phyloP scores from a whole-genome alignment of 1,140 invertebrate genomes.

The Euwallacea similis region DNA sequence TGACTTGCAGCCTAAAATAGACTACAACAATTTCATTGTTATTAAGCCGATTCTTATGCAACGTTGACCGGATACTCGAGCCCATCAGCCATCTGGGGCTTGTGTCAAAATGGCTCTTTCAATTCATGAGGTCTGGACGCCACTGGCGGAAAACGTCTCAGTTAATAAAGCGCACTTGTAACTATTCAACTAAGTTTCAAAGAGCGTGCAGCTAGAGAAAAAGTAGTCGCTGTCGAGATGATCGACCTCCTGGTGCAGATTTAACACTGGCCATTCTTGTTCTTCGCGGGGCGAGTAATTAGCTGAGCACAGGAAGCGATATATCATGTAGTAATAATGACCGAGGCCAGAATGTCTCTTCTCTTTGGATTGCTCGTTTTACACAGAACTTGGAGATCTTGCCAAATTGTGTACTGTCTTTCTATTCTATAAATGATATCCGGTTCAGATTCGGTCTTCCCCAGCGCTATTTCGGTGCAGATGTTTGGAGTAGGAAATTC shows the following conservation, averaged over 20 bases:
- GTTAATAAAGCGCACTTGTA: constrained; percentile 4
- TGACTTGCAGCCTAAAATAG: constrained; percentile 24
- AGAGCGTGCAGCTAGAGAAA: constrained; percentile 31
- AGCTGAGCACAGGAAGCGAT: constrained; percentile 54
- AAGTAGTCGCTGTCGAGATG: constrained; percentile 41
- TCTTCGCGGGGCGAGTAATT: constrained; percentile 52
- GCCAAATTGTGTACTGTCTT: constrained; percentile 28
- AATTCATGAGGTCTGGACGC: not conserved
- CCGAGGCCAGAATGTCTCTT: constrained; percentile 52
- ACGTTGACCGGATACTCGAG: not conserved
- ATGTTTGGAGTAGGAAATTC: no score
- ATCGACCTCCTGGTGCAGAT: constrained; percentile 42
- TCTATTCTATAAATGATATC: constrained; percentile 36
- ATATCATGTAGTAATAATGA: constrained; percentile 56
- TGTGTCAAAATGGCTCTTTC: not conserved
- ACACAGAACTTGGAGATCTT: constrained; percentile 31
- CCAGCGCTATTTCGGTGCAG: not conserved
- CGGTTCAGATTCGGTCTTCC: constrained; percentile 16
- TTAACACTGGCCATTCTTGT: constrained; percentile 50
- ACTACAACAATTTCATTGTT: constrained; percentile 14
- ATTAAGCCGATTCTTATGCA: not conserved
- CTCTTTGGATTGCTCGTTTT: constrained; percentile 27
- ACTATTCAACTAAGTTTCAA: constrained; percentile 31
- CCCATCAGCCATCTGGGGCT: not conserved
- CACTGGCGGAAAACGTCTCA: constrained; percentile 9